Percentiles rank a stretch among this genome's conserved stretches.
phyloP scores from a whole-genome alignment of 2,113 vertebrate genomes.

The Syngnathus scovelli region DNA sequence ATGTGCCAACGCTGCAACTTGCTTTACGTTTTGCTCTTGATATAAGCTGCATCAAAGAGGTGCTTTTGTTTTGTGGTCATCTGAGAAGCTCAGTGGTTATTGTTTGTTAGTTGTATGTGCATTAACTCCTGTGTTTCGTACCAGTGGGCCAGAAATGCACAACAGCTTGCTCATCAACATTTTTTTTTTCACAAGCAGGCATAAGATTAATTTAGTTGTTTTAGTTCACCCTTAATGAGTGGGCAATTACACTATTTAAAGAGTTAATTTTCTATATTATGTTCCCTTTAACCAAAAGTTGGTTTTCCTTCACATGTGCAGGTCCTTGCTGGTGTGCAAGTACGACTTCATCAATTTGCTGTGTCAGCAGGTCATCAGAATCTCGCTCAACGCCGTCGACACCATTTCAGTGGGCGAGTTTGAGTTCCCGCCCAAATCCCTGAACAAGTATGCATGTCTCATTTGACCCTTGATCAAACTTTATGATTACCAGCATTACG shows the following conservation, averaged over 20 bases:
- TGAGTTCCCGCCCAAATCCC: slow-evolving; percentile 89
- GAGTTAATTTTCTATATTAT: not conserved
- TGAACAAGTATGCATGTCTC: slow-evolving; percentile 80
- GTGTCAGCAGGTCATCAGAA: slow-evolving; percentile 87
- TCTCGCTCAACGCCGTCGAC: slow-evolving; percentile 82
- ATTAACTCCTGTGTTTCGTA: not conserved
- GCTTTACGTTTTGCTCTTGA: not conserved
- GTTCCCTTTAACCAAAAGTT: not conserved
- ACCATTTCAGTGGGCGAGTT: slow-evolving; percentile 90
- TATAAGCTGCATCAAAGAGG: no score
- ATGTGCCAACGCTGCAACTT: no score
- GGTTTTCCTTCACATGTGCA: slow-evolving; percentile 27
- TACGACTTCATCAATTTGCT: slow-evolving; percentile 94
- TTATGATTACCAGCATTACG: not conserved
- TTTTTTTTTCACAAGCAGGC: not conserved
- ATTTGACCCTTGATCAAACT: not conserved
- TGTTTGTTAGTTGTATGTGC: not conserved
- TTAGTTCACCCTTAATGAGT: not conserved
- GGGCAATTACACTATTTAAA: not conserved
- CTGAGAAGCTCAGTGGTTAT: not conserved
- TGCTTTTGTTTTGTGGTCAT: not conserved
- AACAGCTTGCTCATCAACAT: not conserved
- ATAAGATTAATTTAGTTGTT: not conserved
- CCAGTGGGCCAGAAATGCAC: not conserved
- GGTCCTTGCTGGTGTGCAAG: slow-evolving; percentile 90